Evolutionary conservation across 2,888 invertebrate species (phyloP), one percentile per base, ranked within the genome.

Genomic region (Chirona hameri): DNA sequence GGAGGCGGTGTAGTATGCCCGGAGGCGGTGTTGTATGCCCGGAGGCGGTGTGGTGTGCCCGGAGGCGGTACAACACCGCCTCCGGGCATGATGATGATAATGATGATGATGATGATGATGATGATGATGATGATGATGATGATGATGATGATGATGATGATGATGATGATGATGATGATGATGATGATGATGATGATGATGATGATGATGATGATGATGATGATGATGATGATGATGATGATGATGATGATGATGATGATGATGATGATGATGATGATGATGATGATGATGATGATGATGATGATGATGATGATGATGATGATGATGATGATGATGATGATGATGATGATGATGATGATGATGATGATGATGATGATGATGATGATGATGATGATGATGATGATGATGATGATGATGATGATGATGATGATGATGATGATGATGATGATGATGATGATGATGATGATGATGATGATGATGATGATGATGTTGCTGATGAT

Each of bases 111-210:
- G 76, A 15, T 72, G 76, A 81, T 31, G 81, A 39, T 81, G 48
- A 81, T 81, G 46, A 81, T 81, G 81, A 39, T 39, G 81, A 29
- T 7, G 48, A 52, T 81, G 52, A 81, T 0, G 52, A 81, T 81
- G 82, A 48, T 82, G 69, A 76, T 76, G 82, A 52, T 76, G 79
- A 76, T 82, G 79, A 82, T 72, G 46, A 72, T 65, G 27, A 72
- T 31, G 81, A 46, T 24, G 24, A 46, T 27, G 14, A 14, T 31
- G 48, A 4, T 14, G 14, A n/a, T 27, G 15, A 48, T 12, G 12
- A 52, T 31, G 81, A 29, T 24, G 18, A n/a, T 72, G 18, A 3
- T 76, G 76, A 18, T 76, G 76, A 12, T 76, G 21, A 65, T 65
- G 21, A n/a, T 65, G 21, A 65, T 65, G 21, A n/a, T 65, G 21